Conservation (phyloP, 2,113 vertebrate species). For the Phaethon lepturus region DNA sequence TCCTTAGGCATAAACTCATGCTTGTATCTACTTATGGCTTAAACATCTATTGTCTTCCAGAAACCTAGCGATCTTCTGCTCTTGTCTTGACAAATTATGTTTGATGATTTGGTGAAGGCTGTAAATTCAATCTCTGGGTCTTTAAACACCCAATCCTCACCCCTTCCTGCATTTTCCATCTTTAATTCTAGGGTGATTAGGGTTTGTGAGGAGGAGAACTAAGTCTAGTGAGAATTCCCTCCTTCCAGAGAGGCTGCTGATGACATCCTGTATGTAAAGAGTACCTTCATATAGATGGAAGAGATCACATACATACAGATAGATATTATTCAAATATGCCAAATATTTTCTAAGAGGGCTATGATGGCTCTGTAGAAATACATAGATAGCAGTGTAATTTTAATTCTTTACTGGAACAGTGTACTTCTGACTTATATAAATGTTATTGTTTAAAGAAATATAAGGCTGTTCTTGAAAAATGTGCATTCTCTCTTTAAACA, state of each 20-base stretch:
- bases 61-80: not conserved
- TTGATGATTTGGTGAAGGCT: not conserved
- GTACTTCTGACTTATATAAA: not conserved
- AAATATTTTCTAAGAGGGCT: not conserved
- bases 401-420: not conserved
- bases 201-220: not conserved
- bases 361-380: not conserved
- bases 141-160: not conserved
- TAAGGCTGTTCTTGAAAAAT: conserved; percentile 19
- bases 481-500: not conserved
- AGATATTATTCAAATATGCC: not conserved
- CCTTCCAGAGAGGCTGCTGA: not conserved
- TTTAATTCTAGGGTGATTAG: not conserved
- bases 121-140: not conserved
- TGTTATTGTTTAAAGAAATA: conserved; percentile 27
- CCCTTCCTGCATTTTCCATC: accelerated
- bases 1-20: not conserved
- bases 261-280: not conserved
- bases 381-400: not conserved
- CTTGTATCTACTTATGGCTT: not conserved
- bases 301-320: not conserved
- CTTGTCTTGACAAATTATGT: not conserved
- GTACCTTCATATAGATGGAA: not conserved
- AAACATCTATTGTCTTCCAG: not conserved
- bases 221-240: not conserved